A percentile compares a stretch with the other conserved stretches of the same genome.
These are phyloP conservation scores for Tachystola acroxantha DNA, from an alignment of 2,888 invertebrate genomes.

Conservation along the genomic window DNA sequence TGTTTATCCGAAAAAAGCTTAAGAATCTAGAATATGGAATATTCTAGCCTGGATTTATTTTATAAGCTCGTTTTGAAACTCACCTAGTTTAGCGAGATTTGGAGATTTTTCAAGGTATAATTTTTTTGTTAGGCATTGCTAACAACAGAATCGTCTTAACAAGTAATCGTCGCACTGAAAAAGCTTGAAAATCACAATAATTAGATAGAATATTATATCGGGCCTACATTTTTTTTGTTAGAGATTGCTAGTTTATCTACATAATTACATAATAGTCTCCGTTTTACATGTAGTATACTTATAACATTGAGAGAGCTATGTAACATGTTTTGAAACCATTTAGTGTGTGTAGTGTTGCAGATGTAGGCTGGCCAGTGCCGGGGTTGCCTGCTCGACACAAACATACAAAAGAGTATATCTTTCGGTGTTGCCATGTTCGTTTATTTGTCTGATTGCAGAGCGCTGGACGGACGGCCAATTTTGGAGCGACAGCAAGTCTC, in stretches of 20 bases:
- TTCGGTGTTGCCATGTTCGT: conserved; percentile 67
- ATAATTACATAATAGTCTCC: no score
- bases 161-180: no score
- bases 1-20: no score
- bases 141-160: no score
- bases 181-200: no score
- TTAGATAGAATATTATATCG: no score
- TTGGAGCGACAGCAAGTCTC: conserved; percentile 41
- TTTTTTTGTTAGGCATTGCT: no score
- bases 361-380: conserved; percentile 57
- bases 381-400: conserved; percentile 49
- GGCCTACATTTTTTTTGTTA: no score
- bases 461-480: conserved; percentile 31
- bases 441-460: conserved; percentile 73
- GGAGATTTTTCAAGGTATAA: no score
- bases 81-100: neutral
- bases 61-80: neutral
- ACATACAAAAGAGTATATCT: conserved; percentile 19
- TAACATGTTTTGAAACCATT: conserved; percentile 31
- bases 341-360: conserved; percentile 75
- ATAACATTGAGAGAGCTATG: conserved; percentile 21
- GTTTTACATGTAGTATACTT: conserved; percentile 5
- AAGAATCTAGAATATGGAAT: no score
- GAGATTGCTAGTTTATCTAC: no score
- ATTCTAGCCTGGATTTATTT: no score